These are phyloP conservation scores for Patagioenas fasciata DNA, from an alignment of 2,113 vertebrate genomes.

Conservation along the genomic window DNA sequence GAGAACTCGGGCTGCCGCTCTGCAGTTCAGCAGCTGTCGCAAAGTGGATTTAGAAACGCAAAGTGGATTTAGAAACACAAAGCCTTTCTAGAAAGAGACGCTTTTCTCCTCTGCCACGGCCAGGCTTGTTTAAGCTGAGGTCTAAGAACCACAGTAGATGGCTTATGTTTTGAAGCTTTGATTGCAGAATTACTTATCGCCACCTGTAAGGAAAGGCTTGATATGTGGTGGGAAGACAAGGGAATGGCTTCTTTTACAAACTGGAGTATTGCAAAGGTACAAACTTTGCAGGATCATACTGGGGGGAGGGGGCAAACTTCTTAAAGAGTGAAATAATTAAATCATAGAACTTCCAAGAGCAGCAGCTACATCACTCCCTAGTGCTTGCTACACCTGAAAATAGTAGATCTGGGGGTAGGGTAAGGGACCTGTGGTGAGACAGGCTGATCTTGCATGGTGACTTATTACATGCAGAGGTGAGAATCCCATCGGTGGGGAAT, in stretches of 20 bases:
- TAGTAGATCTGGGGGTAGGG: neutral
- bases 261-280: neutral
- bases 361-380: neutral
- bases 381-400: neutral
- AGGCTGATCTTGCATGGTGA: neutral
- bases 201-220: neutral
- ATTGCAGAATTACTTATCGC: neutral
- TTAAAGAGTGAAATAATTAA: neutral
- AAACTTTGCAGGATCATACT: neutral
- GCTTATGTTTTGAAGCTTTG: neutral
- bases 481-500: neutral
- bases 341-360: neutral
- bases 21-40: neutral
- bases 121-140: neutral
- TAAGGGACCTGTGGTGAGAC: neutral
- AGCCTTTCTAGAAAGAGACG: neutral
- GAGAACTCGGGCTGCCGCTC: rapidly evolving
- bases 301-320: neutral
- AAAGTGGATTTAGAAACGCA: neutral
- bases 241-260: neutral
- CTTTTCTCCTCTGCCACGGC: neutral
- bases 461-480: neutral
- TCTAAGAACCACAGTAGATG: neutral
- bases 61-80: neutral
- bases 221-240: neutral